Base-by-base conservation (phyloP, 2,888 invertebrate genomes). In the Bombylius discolor region DNA sequence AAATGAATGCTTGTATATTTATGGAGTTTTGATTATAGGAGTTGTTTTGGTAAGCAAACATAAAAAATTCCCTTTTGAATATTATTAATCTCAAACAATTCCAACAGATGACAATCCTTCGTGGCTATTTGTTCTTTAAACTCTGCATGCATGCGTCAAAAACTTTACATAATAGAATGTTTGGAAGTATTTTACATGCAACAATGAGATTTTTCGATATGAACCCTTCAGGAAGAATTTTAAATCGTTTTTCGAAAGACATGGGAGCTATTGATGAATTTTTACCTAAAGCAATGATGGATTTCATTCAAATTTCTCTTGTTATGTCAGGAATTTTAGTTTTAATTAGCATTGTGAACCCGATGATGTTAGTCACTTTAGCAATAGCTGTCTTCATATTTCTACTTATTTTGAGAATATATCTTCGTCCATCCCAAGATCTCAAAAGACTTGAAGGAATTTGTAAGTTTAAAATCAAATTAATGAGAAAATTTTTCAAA, bases 121-220 rank as follows among this genome's bases (percentile, higher is more conserved):
- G 86, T 13, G 83, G 82, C 0, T 78, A 81, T 62, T 76, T 83
- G 64, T 88, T 87, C 73, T 88, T 89, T 71, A 80, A 80, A 64
- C 78, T 85, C 13, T 88, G 86, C 69, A 85, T 88, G 80, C 81
- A 79, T 12, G 81, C 90, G 0, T 89, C 90, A 0, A 79, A 81
- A 60, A 81, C 79, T 58, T 78, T 95, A 4, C 94, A 95, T 70
- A 82, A 87, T 64, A 77, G 76, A n/a, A 93, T 94, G 91, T 92
- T 94, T 71, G 75, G 79, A 49, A 81, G 85, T 51, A 79, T 94
- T 65, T 76, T 92, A 7, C 77, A 83, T 60, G 82, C 89, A 0
- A 84, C 85, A 0, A 87, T 92, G 81, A 73, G 81, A 14, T 95
- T 95, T 76, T 95, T 94, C 68, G 89, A 93, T 65, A 81, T 77